These are phyloP conservation scores for Crambe crambe DNA, from an alignment of 37 sponge, comb jelly and placozoan species.

Conservation along the genomic window DNA sequence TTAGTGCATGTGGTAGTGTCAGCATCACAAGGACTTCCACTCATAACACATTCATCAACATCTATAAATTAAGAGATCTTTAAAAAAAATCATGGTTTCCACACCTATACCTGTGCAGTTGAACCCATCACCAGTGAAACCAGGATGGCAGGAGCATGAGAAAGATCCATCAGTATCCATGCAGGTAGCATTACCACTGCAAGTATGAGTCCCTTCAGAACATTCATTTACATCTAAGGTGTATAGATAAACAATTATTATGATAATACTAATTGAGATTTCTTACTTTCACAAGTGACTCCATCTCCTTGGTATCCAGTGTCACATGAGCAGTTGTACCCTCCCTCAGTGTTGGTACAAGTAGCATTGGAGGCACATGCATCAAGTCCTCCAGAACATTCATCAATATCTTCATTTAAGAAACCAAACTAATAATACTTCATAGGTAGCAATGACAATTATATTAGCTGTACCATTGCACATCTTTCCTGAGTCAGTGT, in stretches of 20 bases:
- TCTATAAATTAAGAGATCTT: neutral
- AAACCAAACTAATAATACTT: neutral
- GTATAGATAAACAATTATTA: neutral
- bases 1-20: conserved; percentile 20
- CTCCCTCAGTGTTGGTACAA: conserved; percentile 50
- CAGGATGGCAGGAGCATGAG: conserved; percentile 35
- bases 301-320: conserved; percentile 26
- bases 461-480: conserved; percentile 13
- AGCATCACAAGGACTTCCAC: conserved; percentile 34
- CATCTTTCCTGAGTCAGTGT: neutral
- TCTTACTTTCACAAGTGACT: conserved; percentile 17
- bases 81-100: neutral
- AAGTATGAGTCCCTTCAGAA: neutral
- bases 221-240: conserved; percentile 49
- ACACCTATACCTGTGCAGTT: neutral
- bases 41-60: conserved; percentile 34
- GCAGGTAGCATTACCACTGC: conserved; percentile 50
- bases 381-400: conserved; percentile 23
- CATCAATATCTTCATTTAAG: conserved; percentile 32
- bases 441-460: no score
- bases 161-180: conserved; percentile 41
- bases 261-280: no score
- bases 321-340: conserved; percentile 36
- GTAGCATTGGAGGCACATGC: conserved; percentile 20
- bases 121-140: conserved; percentile 31